Conservation (phyloP, 2,888 invertebrate species). For the Cheilosia vernalis region DNA sequence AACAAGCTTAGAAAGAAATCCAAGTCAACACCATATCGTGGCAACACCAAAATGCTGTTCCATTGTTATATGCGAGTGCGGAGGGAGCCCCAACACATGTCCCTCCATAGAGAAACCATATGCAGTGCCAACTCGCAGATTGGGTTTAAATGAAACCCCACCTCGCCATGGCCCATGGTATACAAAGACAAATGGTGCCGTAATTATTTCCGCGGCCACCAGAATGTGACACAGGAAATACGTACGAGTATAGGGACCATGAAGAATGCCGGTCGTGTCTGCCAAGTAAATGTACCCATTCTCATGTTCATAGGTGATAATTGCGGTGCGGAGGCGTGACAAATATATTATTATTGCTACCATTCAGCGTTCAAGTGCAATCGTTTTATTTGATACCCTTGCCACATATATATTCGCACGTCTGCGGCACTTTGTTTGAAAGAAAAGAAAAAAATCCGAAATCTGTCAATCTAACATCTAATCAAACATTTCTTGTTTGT, state of each 20-base stretch:
- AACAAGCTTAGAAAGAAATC: slow-evolving; percentile 29
- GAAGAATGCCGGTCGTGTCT: slow-evolving; percentile 30
- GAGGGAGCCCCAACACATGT: slow-evolving; percentile 21
- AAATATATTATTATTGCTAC: slow-evolving; percentile 40
- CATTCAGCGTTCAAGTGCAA: slow-evolving; percentile 16
- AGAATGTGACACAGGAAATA: slow-evolving; percentile 27
- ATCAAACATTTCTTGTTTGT: slow-evolving; percentile 40
- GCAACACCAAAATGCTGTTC: background rate
- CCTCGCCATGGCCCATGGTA: slow-evolving; percentile 39
- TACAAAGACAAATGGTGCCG: slow-evolving; percentile 55
- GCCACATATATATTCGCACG: slow-evolving; percentile 17
- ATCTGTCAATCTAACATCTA: slow-evolving; percentile 62
- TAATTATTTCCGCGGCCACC: slow-evolving; percentile 56
- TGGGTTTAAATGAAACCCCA: slow-evolving; percentile 31
- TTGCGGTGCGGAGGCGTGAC: slow-evolving; percentile 45
- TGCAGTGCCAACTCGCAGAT: background rate
- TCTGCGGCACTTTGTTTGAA: background rate
- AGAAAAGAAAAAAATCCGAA: slow-evolving; percentile 26
- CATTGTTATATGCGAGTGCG: slow-evolving; percentile 53
- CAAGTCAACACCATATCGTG: slow-evolving; percentile 29
- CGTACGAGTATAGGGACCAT: background rate
- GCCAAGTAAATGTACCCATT: slow-evolving; percentile 15
- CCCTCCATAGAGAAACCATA: slow-evolving; percentile 12
- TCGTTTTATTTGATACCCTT: background rate
- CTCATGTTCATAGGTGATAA: slow-evolving; percentile 38